Evolutionary conservation across 2,797 vertebrate species (phyloP), one percentile per base, ranked within the genome.

Genomic region (Meda fulgida): DNA sequence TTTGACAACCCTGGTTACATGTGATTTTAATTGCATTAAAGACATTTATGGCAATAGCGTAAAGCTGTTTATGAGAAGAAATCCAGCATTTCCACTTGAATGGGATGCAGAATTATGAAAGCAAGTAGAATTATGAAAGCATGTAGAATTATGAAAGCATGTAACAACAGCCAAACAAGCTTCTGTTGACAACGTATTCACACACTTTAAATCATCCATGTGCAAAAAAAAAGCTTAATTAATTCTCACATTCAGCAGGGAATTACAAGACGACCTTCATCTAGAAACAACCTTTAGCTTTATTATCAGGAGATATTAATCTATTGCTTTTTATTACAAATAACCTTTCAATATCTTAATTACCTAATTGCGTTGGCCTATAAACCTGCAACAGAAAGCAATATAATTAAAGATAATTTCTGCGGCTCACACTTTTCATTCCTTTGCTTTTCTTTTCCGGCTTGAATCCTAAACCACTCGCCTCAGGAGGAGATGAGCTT

Each of bases 331-430:
- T 60, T n/a, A 43, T 60, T 70, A 53, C 63, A 40, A 29, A 29
- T 87, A 34, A 73, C n/a, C 81, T 75, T 87, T 84, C 23, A 87
- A 84, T 85, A 80, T 90, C 86, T 88, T 60, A 71, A 77, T 72
- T 77, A 46, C 85, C 89, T 91, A 90, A 93, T 92, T 87, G 90
- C 80, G 83, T 84, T 91, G 89, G 91, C 91, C 91, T 84, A 79
- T 63, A 86, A 86, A 86, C 31, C 21, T 84, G 87, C 84, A 89
- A 86, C 83, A 84, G 88, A 82, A 78, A 80, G 66, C 65, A 84
- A 87, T 90, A 90, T 73, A 84, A 87, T 43, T 66, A 70, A 38
- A 84, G 43, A 5, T 26, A 18, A 46, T 38, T 73, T 78, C 34
- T 81, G 26, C 31, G 6, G 26, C 38, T 34, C 53, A 63, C 36